Conservation (phyloP, 2,797 vertebrate genomes). For the Acanthiza pusilla region DNA sequence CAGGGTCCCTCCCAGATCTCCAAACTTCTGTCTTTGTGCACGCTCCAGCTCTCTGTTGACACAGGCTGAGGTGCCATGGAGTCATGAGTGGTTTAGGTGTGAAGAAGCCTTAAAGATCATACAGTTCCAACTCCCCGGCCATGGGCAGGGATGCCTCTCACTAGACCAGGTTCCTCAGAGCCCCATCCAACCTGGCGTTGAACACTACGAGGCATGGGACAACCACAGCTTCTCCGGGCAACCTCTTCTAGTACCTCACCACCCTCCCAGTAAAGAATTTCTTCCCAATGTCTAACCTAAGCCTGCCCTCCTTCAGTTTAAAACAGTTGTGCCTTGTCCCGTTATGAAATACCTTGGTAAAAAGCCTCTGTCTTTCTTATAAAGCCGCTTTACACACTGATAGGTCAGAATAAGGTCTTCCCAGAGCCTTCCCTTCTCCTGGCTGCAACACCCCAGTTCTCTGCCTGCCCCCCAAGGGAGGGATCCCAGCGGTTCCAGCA, state of each 20-base stretch:
- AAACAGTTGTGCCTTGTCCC: neutral
- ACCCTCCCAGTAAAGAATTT: neutral
- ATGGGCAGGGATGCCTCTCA: rapidly evolving
- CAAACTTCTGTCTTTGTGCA: neutral
- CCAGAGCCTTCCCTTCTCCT: rapidly evolving
- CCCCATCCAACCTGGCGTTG: rapidly evolving
- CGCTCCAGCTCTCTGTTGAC: neutral
- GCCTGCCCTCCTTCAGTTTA: neutral
- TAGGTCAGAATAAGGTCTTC: neutral
- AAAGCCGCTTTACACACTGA: neutral
- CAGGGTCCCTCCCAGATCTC: neutral
- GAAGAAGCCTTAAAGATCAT: neutral
- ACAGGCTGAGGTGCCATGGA: rapidly evolving
- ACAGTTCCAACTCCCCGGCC: rapidly evolving
- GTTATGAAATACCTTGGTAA: rapidly evolving
- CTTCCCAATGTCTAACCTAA: neutral
- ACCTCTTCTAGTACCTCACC: neutral
- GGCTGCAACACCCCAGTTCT: neutral
- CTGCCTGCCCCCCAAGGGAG: too few relatives aligned
- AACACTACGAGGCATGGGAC: neutral
- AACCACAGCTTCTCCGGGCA: neutral
- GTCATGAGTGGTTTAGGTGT: neutral
- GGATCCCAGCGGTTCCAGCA: neutral
- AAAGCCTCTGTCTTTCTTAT: neutral
- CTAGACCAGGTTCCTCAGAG: neutral